These are phyloP conservation scores for Dichetophora obliterata DNA, from an alignment of 2,888 invertebrate species.

Conservation along the genomic window DNA sequence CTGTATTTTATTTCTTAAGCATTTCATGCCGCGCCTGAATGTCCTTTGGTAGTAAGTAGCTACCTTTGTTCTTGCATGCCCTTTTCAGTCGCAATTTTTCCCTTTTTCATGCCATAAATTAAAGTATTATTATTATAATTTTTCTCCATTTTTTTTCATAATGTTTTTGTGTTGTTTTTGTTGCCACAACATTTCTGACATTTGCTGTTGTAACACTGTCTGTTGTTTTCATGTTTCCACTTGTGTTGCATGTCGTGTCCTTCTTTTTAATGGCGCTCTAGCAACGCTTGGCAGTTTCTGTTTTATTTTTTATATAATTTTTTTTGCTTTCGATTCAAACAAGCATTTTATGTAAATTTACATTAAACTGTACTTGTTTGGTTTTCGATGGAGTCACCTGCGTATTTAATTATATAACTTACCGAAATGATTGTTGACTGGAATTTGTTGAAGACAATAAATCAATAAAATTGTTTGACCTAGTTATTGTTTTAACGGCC, in stretches of 20 bases:
- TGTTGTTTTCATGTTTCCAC: conserved; percentile 26
- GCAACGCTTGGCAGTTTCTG: background rate
- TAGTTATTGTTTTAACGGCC: background rate
- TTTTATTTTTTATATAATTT: background rate
- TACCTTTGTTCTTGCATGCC: conserved; percentile 1
- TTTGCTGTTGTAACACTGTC: conserved; percentile 17
- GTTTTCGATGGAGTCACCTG: conserved; percentile 1
- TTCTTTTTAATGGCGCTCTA: background rate
- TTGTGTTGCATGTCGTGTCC: conserved; percentile 33
- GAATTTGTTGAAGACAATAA: background rate
- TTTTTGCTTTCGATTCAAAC: background rate
- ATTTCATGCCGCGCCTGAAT: conserved; percentile 6
- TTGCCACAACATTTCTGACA: conserved; percentile 6
- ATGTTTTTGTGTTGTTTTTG: conserved; percentile 15
- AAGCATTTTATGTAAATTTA: conserved; percentile 23
- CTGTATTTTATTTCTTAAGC: background rate
- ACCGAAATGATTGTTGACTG: too few species aligned
- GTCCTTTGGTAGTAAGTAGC: conserved; percentile 8
- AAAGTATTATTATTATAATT: background rate
- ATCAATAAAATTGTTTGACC: conserved; percentile 17
- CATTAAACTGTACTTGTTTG: background rate
- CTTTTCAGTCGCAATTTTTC: background rate
- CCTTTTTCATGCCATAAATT: conserved; percentile 30
- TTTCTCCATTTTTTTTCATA: background rate
- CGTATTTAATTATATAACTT: conserved; percentile 9